Conservation (phyloP, 2,888 invertebrate genomes). For the Drosophila paucipuncta region DNA sequence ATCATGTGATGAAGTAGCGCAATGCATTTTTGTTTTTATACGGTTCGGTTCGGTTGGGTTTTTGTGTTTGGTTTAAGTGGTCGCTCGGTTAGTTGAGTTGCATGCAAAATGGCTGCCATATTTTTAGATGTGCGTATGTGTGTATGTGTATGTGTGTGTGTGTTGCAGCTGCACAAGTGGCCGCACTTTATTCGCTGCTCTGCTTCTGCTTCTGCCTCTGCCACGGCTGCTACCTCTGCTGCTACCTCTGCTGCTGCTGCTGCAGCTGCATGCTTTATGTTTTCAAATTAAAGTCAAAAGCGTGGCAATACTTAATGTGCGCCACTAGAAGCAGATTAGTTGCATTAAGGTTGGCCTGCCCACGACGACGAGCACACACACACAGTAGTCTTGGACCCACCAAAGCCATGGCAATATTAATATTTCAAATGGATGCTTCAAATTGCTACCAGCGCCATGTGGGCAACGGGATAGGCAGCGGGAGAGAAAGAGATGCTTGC, state of each 20-base stretch:
- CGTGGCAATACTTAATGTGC: constrained; percentile 80
- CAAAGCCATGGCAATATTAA: constrained; percentile 45
- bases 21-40: constrained; percentile 33
- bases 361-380: not conserved
- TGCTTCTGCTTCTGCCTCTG: constrained; percentile 13
- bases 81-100: constrained; percentile 63
- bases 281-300: constrained; percentile 79
- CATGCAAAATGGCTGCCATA: constrained; percentile 54
- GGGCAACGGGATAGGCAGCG: not conserved
- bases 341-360: constrained; percentile 58
- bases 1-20: constrained; percentile 47
- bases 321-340: constrained; percentile 79
- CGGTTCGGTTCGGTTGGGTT: constrained; percentile 19
- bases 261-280: constrained; percentile 65
- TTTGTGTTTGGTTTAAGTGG: constrained; percentile 55
- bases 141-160: constrained; percentile 32
- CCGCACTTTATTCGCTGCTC: constrained; percentile 61
- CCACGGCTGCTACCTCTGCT: constrained; percentile 33
- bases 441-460: not conserved
- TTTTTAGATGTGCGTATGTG: not conserved
- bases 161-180: constrained; percentile 56
- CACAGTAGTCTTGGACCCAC: constrained; percentile 13
- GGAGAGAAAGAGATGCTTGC: not conserved
- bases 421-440: constrained; percentile 43
- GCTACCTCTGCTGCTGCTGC: constrained; percentile 18